Evolutionary conservation across 2,888 invertebrate genomes (phyloP).

Genomic region (Eupithecia subumbrata): DNA sequence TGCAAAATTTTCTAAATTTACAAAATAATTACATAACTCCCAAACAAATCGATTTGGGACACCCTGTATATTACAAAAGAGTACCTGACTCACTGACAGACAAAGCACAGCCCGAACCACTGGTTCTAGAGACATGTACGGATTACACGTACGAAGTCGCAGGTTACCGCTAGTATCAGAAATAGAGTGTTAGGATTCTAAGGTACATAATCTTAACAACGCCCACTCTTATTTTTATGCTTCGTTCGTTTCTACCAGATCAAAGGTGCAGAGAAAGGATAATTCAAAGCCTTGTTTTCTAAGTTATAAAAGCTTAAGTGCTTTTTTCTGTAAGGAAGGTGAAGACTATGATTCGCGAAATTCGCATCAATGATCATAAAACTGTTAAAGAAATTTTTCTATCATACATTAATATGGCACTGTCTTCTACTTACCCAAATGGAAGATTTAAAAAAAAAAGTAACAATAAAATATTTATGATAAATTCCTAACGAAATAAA

Average conservation of each 20-base stretch:
- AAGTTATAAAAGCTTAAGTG: slow-evolving; percentile 28
- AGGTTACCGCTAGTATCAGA: no score
- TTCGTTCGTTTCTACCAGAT: neutral
- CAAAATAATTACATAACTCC: no score
- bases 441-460: neutral
- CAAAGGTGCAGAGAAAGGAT: slow-evolving; percentile 4
- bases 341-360: slow-evolving; percentile 8
- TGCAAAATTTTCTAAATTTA: no score
- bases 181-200: no score
- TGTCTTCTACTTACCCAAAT: neutral
- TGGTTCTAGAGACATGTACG: no score
- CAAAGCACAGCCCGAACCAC: no score
- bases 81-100: no score
- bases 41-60: no score
- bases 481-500: no score
- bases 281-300: slow-evolving; percentile 7
- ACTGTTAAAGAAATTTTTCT: neutral
- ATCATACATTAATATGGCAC: neutral
- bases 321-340: slow-evolving; percentile 27
- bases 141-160: no score
- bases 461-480: neutral
- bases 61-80: no score
- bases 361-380: slow-evolving; percentile 26
- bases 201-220: neutral
- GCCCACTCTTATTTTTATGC: no score